Conservation (phyloP, 2,888 invertebrate genomes). For the Magallana nippona region DNA sequence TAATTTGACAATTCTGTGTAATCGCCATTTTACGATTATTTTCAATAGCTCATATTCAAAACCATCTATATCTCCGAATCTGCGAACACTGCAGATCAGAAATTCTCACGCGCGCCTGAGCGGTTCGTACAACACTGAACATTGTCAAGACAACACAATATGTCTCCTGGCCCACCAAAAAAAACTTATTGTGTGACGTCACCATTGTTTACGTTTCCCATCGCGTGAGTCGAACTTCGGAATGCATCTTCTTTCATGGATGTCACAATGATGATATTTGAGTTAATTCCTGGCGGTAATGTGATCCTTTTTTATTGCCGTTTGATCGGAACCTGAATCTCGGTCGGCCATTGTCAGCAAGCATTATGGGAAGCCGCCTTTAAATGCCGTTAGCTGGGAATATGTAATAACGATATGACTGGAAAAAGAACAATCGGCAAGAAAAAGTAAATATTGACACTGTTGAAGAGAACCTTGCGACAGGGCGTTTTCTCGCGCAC, state of each 20-base stretch:
- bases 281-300: slow-evolving; percentile 11
- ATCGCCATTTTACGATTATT: no score
- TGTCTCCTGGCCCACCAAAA: background rate
- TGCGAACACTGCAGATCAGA: background rate
- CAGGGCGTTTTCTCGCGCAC: background rate
- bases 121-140: slow-evolving; percentile 9
- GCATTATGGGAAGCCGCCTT: slow-evolving; percentile 14
- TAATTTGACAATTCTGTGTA: no score
- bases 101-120: slow-evolving; percentile 13
- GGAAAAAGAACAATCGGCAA: slow-evolving; percentile 5
- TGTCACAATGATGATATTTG: background rate
- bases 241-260: slow-evolving; percentile 24
- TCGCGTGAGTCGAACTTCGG: slow-evolving; percentile 22
- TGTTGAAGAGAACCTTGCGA: background rate
- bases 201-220: slow-evolving; percentile 24
- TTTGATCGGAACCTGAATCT: slow-evolving; percentile 2
- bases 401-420: background rate
- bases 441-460: slow-evolving; percentile 22
- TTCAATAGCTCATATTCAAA: no score
- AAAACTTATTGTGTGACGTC: slow-evolving; percentile 33
- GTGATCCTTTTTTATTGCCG: background rate
- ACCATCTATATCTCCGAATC: background rate
- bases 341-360: slow-evolving; percentile 1
- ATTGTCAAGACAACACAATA: slow-evolving; percentile 13
- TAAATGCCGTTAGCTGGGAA: background rate